Conservation (phyloP, 2,113 vertebrate species). For the Potamarius usumacintae region DNA sequence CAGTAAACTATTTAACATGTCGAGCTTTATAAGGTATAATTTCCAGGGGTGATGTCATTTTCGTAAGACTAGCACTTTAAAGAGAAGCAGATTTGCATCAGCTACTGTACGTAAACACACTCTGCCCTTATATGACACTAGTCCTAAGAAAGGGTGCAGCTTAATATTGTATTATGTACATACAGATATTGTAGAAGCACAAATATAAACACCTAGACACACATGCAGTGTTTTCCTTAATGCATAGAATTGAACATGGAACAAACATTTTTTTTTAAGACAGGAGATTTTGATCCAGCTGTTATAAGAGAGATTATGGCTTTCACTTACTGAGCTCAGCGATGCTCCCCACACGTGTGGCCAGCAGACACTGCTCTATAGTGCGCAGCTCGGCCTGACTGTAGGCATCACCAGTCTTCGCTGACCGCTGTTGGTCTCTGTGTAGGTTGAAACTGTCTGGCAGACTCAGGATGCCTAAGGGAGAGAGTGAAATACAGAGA, state of each 20-base stretch:
- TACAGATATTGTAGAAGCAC: neutral
- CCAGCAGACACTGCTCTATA: conserved; percentile 91
- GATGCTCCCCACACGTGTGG: conserved; percentile 93
- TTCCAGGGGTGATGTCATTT: too few species aligned
- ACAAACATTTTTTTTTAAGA: neutral
- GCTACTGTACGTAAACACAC: neutral
- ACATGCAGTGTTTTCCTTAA: neutral
- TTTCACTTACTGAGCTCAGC: conserved; percentile 92
- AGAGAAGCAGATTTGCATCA: neutral
- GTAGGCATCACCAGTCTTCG: conserved; percentile 86
- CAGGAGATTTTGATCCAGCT: neutral
- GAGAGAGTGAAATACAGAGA: conserved; percentile 31
- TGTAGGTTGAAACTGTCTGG: conserved; percentile 90
- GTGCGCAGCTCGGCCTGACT: conserved; percentile 92
- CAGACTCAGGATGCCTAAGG: conserved; percentile 88
- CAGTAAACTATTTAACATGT: too few species aligned
- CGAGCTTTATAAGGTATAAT: too few species aligned
- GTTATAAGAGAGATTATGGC: neutral
- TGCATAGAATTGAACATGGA: neutral
- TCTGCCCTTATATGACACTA: conserved; percentile 1
- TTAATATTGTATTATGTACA: neutral
- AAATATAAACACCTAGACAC: neutral
- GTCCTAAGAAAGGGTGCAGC: neutral
- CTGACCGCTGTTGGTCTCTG: conserved; percentile 85
- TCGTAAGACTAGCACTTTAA: neutral